These are phyloP conservation scores for Pterocles gutturalis DNA, from an alignment of 2,113 vertebrate species.

Conservation along the genomic window DNA sequence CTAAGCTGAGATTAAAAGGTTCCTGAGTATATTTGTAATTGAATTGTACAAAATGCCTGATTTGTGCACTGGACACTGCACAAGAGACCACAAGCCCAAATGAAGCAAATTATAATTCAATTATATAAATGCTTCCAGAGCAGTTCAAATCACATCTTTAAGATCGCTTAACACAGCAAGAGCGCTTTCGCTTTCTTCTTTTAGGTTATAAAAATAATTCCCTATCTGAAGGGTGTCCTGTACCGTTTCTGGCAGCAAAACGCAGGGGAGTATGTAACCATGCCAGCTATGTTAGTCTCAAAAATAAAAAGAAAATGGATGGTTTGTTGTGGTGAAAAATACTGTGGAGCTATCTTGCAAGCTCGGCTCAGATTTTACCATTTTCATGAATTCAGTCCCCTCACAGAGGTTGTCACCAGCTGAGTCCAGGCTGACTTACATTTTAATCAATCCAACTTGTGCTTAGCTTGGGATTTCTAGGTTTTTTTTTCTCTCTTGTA, in stretches of 20 bases:
- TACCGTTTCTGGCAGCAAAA: neutral
- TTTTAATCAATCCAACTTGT: neutral
- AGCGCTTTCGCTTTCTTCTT: neutral
- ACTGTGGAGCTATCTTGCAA: neutral
- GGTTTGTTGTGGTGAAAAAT: neutral
- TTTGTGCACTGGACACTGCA: slow-evolving; percentile 35
- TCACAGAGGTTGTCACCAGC: neutral
- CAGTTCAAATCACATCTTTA: slow-evolving; percentile 16
- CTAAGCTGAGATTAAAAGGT: slow-evolving; percentile 66
- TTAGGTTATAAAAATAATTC: neutral
- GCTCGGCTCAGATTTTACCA: neutral
- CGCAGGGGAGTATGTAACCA: fast-evolving
- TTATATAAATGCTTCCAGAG: slow-evolving; percentile 70
- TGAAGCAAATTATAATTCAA: slow-evolving; percentile 68
- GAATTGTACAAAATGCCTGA: slow-evolving; percentile 67
- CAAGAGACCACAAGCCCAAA: slow-evolving; percentile 52
- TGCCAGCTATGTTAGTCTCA: neutral
- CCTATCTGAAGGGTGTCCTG: neutral
- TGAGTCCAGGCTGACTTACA: neutral
- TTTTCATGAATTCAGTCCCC: neutral
- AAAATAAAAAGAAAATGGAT: neutral
- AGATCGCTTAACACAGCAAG: neutral
- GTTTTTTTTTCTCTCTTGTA: neutral
- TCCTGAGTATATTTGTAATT: slow-evolving; percentile 61
- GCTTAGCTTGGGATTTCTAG: neutral